A percentile compares a stretch with the other conserved stretches of the same genome.
Conservation (phyloP, 2,888 invertebrate species). For the Drosophila algonquin region DNA sequence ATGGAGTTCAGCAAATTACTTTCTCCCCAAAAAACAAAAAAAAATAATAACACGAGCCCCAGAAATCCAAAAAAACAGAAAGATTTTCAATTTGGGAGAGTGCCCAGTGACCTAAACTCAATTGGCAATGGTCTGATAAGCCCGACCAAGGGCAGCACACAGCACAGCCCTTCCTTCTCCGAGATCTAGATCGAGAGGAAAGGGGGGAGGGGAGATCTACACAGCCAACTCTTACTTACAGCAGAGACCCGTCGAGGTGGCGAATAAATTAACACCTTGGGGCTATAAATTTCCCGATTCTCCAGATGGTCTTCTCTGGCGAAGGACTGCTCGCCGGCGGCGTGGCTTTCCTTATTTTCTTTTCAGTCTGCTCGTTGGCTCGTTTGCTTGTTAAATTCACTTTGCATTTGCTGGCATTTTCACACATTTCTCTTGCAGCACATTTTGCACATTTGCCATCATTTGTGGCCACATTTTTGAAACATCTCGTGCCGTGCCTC, state of each 20-base stretch:
- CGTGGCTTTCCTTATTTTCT: constrained; percentile 3
- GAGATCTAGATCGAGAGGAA: constrained; percentile 10
- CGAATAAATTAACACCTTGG: constrained; percentile 69
- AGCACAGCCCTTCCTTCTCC: constrained; percentile 19
- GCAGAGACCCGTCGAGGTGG: constrained; percentile 46
- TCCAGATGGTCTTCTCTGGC: constrained; percentile 2
- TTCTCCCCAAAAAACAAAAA: constrained; percentile 54
- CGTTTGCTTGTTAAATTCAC: constrained; percentile 42
- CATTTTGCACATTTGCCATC: constrained; percentile 51
- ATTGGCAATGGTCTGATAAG: constrained; percentile 74
- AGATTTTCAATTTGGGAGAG: constrained; percentile 30
- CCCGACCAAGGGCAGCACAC: constrained; percentile 32
- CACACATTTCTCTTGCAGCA: constrained; percentile 46
- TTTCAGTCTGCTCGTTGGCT: constrained; percentile 21
- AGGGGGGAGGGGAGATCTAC: constrained; percentile 26
- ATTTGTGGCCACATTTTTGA: constrained; percentile 51
- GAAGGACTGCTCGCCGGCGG: constrained; percentile 19
- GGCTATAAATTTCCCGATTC: constrained; percentile 26
- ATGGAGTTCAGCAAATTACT: constrained; percentile 60
- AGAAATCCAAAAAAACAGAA: constrained; percentile 32
- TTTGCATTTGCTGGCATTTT: constrained; percentile 37
- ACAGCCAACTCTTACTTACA: constrained; percentile 54
- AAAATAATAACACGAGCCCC: neutral
- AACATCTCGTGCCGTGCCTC: constrained; percentile 62
- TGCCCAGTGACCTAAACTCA: constrained; percentile 78